Conservation (phyloP, 92 coral and sea anemone genomes). For the Porites rus region DNA sequence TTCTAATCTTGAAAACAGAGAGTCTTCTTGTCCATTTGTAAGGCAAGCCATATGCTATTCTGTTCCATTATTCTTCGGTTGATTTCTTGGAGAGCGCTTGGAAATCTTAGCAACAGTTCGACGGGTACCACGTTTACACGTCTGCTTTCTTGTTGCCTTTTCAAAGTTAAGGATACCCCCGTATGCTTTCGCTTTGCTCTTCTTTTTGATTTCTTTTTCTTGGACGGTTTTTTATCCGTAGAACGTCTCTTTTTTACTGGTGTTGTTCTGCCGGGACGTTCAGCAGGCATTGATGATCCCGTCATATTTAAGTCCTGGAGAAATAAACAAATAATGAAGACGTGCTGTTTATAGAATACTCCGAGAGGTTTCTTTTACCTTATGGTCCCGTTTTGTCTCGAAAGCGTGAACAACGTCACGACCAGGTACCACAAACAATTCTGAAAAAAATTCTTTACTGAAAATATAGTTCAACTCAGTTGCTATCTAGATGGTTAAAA, state of each 20-base stretch:
- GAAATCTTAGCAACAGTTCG: constrained; percentile 28
- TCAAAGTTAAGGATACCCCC: not conserved
- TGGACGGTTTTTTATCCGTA: not conserved
- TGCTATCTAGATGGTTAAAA: too few species aligned
- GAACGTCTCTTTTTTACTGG: not conserved
- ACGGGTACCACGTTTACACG: constrained; percentile 12
- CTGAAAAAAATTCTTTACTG: too few species aligned
- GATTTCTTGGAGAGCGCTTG: constrained; percentile 30
- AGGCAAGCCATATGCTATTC: constrained; percentile 31
- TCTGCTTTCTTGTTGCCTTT: not conserved
- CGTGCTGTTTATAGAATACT: too few species aligned
- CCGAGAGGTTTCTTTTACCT: too few species aligned
- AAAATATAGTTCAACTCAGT: too few species aligned
- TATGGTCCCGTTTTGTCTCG: too few species aligned
- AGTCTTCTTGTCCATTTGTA: not conserved
- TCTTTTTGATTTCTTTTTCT: constrained; percentile 8
- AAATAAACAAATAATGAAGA: not conserved
- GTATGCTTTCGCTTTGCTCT: not conserved
- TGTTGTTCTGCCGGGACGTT: not conserved
- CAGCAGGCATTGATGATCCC: not conserved
- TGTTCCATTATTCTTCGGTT: constrained; percentile 34
- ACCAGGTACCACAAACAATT: too few species aligned
- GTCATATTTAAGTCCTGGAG: not conserved
- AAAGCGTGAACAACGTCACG: too few species aligned
- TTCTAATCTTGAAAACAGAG: not conserved